Evolutionary conservation across 2,888 invertebrate genomes (phyloP), one percentile per base, ranked within the genome.

Genomic region (Nephrotoma flavescens): DNA sequence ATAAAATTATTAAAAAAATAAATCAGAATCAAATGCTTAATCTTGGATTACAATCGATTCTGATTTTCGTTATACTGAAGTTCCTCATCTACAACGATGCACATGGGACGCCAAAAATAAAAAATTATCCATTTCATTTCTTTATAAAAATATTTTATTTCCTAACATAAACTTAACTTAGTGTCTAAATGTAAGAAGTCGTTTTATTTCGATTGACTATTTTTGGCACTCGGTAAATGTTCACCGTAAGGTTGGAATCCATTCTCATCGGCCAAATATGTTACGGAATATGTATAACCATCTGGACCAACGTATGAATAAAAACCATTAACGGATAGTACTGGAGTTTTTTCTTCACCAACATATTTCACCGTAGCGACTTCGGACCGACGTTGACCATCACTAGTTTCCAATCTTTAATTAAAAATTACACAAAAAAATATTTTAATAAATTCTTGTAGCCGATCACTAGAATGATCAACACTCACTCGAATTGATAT

Each of bases 261-360:
- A 88, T 92, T 92, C 89, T 92, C 92, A 88, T 92, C 92, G 83
- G 92, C 92, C 86, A 92, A 90, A 88, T 92, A 92, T 87, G 90
- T 92, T 86, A 94, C 92, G 86, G 93, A 92, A 87, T 93, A 93
- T 57, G 92, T 91, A 9, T 93, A 91, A 87, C 93, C 93, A 89
- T 94, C 94, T 12, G 93, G 93, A 42, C 93, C 93, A n/a, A 93
- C 93, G 89, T 93, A 94, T 0, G 92, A 92, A 88, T 93, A 93
- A 12, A 31, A 5, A 71, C 71, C 71, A 31, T 71, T 71, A 31
- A 71, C 11, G 9, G 71, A 71, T 71, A 71, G 11, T 11, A 85
- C 85, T 19, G 42, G 11, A 6, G 44, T 11, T 0, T 42, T 44
- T 15, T 85, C 85, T 9, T 41, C 85, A 44, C 44, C 85, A 6